phyloP scores from a whole-genome alignment of 2,797 vertebrate genomes.

The Tangara arthus region DNA sequence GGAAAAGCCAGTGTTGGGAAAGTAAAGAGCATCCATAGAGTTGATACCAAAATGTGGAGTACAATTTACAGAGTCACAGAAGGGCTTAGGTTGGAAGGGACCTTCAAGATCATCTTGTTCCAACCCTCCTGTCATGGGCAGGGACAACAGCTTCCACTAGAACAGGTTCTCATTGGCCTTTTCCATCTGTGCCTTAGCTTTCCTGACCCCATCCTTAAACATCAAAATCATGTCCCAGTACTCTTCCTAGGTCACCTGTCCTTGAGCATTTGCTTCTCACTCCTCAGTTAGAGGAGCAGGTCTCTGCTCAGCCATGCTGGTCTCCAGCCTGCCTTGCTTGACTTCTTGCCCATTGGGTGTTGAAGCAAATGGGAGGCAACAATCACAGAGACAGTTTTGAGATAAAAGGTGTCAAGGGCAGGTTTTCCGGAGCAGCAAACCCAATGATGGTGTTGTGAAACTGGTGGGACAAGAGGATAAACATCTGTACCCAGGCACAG shows the following conservation, averaged over 20 bases:
- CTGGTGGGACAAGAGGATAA: neutral
- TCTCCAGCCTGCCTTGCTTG: neutral
- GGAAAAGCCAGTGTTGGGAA: neutral
- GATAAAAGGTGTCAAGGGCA: neutral
- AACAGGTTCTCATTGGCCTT: neutral
- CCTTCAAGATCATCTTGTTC: neutral
- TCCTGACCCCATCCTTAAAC: neutral
- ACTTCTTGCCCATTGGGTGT: fast-evolving
- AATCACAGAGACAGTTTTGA: neutral
- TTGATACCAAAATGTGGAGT: neutral
- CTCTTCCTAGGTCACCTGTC: neutral
- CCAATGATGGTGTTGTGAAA: neutral
- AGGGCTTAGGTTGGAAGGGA: neutral
- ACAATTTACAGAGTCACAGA: neutral
- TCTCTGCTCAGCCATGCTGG: neutral
- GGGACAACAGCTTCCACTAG: neutral
- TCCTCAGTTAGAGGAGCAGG: neutral
- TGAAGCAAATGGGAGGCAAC: neutral
- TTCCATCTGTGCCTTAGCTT: neutral
- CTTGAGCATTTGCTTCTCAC: neutral
- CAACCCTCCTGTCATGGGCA: neutral
- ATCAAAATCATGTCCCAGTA: neutral
- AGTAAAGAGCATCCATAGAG: neutral
- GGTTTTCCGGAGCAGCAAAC: neutral
- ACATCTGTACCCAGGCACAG: neutral